Evolutionary conservation across 2,888 invertebrate species (phyloP).

Genomic region (Chelonus formosanus): DNA sequence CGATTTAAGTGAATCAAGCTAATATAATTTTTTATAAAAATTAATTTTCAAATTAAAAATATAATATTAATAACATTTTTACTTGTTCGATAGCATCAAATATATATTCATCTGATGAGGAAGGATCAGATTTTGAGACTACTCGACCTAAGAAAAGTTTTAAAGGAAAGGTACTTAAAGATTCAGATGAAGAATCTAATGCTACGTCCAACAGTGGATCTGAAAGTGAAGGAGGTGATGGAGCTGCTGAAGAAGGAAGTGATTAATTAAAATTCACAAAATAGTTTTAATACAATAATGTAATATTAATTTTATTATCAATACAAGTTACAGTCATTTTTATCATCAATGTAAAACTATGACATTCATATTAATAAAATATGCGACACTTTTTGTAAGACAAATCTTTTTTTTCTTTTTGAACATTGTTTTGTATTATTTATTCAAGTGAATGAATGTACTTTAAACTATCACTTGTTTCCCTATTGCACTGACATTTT

Average conservation of each 20-base stretch:
- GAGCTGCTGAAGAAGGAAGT: slow-evolving; percentile 53
- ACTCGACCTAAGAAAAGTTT: slow-evolving; percentile 76
- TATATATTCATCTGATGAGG: slow-evolving; percentile 91
- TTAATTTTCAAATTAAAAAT: too few species aligned
- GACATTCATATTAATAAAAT: neutral
- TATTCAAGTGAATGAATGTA: too few species aligned
- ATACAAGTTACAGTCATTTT: too few species aligned
- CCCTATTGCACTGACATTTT: too few species aligned
- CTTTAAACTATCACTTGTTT: too few species aligned
- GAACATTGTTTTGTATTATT: neutral
- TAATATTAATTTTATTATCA: neutral
- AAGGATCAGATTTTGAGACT: slow-evolving; percentile 84
- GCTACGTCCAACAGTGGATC: slow-evolving; percentile 62
- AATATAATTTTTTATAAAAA: too few species aligned
- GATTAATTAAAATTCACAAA: slow-evolving; percentile 44
- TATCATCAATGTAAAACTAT: too few species aligned
- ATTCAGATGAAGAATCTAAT: slow-evolving; percentile 74
- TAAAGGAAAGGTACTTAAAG: slow-evolving; percentile 81
- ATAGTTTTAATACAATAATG: slow-evolving; percentile 15
- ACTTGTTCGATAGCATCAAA: slow-evolving; percentile 67
- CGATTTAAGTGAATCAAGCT: too few species aligned
- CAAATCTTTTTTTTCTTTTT: neutral
- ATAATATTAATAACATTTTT: neutral
- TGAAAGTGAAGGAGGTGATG: slow-evolving; percentile 62
- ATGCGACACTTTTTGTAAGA: neutral